Evolutionary conservation across 2,888 invertebrate genomes (phyloP), one percentile per base, ranked within the genome.

Genomic region (Tetanocera ferruginea): DNA sequence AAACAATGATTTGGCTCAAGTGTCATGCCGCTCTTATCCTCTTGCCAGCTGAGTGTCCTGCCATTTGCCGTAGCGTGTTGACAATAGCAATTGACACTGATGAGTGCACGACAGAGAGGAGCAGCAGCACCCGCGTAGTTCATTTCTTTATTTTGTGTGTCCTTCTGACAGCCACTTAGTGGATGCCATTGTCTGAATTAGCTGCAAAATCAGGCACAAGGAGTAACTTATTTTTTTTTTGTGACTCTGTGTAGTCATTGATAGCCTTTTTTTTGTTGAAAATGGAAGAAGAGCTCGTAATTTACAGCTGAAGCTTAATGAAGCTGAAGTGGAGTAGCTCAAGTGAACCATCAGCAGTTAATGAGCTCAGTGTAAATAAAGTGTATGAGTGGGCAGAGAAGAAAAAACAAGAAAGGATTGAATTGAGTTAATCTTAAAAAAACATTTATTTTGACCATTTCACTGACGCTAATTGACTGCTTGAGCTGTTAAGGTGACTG

Each of bases 1-100:
- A 86, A 86, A 85, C 85, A 86, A 84, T 84, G 85, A 86, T 85
- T 85, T 83, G 82, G 82, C 79, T 75, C 51, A 76, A 76, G 70
- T 60, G 51, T 62, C 67, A 55, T 64, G 19, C 37, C 37, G 34
- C 31, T 55, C 62, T 49, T 55, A 11, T 57, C 19, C 55, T 19
- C 23, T 37, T 11, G 66, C 34, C 43, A 23, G 19, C 66, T 31
- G 34, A 37, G 67, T 67, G 37, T 52, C 28, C 55, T 19, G 79
- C 25, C 14, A 17, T 19, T 51, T 71, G 14, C 9, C 37, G 43
- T 43, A 11, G 11, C 66, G 14, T 67, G 78, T 76, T 76, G 79
- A 67, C 72, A 72, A 66, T 57, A 51, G 71, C 76, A 70, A 78
- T 76, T 83, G 83, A 83, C 84, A 83, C 79, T 83, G 85, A 85